phyloP scores from a whole-genome alignment of 2,113 vertebrate species.

The Petrocephalus zakoni region DNA sequence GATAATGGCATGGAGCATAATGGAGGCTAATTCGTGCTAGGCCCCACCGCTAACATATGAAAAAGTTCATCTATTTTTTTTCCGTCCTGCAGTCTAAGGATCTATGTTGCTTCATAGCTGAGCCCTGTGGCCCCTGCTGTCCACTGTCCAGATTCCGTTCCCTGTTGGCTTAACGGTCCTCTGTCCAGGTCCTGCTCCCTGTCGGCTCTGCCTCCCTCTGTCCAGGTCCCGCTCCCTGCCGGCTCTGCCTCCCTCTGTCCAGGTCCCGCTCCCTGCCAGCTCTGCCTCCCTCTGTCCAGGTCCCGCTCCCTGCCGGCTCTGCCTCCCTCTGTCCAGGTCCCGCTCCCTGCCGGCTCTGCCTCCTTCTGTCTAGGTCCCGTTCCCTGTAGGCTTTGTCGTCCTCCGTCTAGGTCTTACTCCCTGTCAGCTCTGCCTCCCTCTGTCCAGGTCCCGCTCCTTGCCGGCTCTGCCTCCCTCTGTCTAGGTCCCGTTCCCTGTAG shows the following conservation, averaged over 20 bases:
- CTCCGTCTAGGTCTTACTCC: not conserved
- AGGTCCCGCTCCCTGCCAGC: not conserved
- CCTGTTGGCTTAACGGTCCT: not conserved
- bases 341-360: too few relatives aligned
- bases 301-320: not conserved
- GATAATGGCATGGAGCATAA: not conserved
- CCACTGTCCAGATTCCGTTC: not conserved
- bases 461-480: too few relatives aligned
- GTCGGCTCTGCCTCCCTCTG: not conserved
- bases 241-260: not conserved
- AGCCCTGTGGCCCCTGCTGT: not conserved
- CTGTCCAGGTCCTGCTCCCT: not conserved
- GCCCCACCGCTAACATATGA: not conserved
- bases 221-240: not conserved
- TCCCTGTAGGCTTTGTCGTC: not conserved
- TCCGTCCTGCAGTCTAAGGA: not conserved
- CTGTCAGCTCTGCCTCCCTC: rapidly evolving
- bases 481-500: too few relatives aligned
- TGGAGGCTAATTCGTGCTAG: not conserved
- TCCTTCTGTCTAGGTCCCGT: too few relatives aligned
- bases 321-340: too few relatives aligned
- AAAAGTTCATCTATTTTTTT: not conserved
- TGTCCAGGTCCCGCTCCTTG: too few relatives aligned
- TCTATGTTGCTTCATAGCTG: not conserved
- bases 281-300: not conserved